Evolutionary conservation across 2,888 invertebrate species (phyloP).

Genomic region (Drosophila incognita): DNA sequence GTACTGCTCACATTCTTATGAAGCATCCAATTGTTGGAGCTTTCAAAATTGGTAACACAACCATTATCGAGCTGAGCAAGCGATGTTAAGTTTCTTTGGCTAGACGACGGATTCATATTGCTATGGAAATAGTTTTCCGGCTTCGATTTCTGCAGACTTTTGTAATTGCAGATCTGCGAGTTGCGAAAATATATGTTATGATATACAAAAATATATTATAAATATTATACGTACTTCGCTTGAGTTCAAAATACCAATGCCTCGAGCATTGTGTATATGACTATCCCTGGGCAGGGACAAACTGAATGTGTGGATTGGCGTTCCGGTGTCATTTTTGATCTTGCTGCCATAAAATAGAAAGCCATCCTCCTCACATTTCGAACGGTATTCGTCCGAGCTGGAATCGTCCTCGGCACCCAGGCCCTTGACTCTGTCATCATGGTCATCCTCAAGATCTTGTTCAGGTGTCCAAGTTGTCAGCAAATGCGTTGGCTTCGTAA

Average conservation of each 20-base stretch:
- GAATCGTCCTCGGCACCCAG: conserved; percentile 72
- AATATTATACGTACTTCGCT: conserved; percentile 35
- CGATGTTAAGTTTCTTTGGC: conserved; percentile 22
- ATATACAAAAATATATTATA: background rate
- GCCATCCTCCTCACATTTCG: conserved; percentile 53
- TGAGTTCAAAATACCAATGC: conserved; percentile 19
- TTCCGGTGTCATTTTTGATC: conserved; percentile 48
- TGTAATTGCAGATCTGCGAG: conserved; percentile 43
- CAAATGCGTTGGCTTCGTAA: conserved; percentile 13
- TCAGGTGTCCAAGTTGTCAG: conserved; percentile 91
- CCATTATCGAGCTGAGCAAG: conserved; percentile 12
- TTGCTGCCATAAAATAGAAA: conserved; percentile 58
- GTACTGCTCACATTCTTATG: conserved; percentile 84
- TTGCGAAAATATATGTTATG: background rate
- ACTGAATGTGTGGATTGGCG: conserved; percentile 89
- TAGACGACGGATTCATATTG: background rate
- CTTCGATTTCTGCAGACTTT: conserved; percentile 54
- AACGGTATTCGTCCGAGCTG: conserved; percentile 73
- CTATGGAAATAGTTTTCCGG: conserved; percentile 28
- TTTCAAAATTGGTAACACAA: conserved; percentile 43
- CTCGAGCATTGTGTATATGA: conserved; percentile 71
- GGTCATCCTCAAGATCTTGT: conserved; percentile 91
- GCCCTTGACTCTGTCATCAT: conserved; percentile 55
- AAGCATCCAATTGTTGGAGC: conserved; percentile 90
- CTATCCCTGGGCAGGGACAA: conserved; percentile 90